phyloP scores from a whole-genome alignment of 2,113 vertebrate genomes.

The Noctilio leporinus region DNA sequence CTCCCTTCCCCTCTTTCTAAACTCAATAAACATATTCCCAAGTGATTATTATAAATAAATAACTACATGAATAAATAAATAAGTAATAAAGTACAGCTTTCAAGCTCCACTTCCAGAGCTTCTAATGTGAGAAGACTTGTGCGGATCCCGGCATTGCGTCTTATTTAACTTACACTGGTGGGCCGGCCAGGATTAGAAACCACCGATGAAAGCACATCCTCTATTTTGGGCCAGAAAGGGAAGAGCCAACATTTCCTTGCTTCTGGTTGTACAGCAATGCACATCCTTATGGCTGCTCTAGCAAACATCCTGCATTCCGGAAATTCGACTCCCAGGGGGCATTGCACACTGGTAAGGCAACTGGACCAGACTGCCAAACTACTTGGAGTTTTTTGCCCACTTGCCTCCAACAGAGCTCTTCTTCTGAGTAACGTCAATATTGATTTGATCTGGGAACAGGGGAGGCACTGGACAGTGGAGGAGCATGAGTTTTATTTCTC shows the following conservation, averaged over 20 bases:
- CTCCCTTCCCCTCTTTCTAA: too few relatives aligned
- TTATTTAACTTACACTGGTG: neutral
- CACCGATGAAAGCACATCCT: neutral
- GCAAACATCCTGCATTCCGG: neutral
- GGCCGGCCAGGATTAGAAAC: neutral
- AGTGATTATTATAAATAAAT: too few relatives aligned
- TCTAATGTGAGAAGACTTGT: neutral
- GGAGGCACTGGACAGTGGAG: neutral
- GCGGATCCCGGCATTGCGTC: neutral
- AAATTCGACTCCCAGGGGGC: neutral
- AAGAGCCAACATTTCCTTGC: neutral
- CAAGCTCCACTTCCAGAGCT: neutral
- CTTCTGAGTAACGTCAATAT: neutral
- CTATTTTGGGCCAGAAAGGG: neutral
- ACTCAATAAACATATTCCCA: too few relatives aligned
- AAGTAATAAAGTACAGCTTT: neutral
- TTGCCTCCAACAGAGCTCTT: neutral
- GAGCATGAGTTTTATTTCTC: neutral
- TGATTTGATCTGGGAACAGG: neutral
- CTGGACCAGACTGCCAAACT: neutral
- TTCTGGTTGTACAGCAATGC: neutral
- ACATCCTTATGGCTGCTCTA: neutral
- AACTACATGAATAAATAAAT: too few relatives aligned
- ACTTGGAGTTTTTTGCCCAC: neutral
- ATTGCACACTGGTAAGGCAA: rapidly evolving